phyloP scores from a whole-genome alignment of 30 jellyfish, hydroid and myxozoan genomes.

The Cassiopea andromeda region DNA sequence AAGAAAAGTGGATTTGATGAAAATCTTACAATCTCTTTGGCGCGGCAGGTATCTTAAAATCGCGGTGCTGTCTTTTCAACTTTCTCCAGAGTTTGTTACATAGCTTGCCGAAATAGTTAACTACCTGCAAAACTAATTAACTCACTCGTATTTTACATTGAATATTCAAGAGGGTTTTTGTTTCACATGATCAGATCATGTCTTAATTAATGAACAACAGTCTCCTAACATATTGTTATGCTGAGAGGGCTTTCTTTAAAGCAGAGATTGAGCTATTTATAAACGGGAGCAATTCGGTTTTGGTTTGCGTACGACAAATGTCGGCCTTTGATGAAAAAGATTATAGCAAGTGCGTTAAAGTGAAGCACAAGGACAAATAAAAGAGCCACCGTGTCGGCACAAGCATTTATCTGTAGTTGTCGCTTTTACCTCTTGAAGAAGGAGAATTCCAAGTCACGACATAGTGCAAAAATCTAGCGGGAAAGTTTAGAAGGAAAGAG shows the following conservation, averaged over 20 bases:
- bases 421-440: neutral
- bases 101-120: neutral
- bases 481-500: no score
- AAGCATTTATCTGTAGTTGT: neutral
- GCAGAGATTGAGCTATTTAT: neutral
- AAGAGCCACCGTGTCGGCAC: constrained; percentile 12
- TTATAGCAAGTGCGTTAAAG: neutral
- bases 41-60: neutral
- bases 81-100: neutral
- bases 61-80: neutral
- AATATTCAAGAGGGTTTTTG: neutral
- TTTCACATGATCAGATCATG: neutral
- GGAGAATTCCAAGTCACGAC: neutral
- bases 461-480: no score
- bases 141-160: neutral
- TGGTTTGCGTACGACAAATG: neutral
- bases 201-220: constrained; percentile 5
- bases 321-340: neutral
- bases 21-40: neutral
- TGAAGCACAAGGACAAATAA: neutral
- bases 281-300: neutral
- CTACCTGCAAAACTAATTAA: neutral
- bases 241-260: neutral
- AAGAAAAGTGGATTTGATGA: neutral
- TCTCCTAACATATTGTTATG: neutral